Base-by-base conservation (phyloP, 2,797 vertebrate species). In the Schizothorax lantsangensis region DNA sequence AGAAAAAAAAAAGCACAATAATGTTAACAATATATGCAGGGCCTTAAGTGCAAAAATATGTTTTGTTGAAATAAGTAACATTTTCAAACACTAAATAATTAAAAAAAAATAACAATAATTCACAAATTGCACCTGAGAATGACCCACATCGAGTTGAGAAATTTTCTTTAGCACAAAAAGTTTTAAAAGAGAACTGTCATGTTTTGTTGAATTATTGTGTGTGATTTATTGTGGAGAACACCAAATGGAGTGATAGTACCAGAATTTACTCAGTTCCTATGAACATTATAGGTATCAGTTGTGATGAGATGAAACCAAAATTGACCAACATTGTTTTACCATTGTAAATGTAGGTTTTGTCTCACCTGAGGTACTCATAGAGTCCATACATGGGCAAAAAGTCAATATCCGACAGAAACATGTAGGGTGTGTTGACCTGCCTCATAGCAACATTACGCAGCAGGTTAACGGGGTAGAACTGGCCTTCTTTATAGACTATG, bases 321-420 rank as follows among this genome's bases (percentile, higher is more conserved):
- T 17, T 15, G 14, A 17, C 54, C 54, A 62, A 62, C 4, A 11
- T 11, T 17, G 54, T 43, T 62, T 23, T 36, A 4, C 77, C n/a
- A 82, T 62, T 4, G 6, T 57, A 78, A 8, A 49, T 66, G 19
- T 62, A 36, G 11, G 26, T 64, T 45, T 57, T 38, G 17, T 38
- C 92, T 96, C 93, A 99, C 98, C 98, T 97, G 95, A 99, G 97
- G 94, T 98, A 99, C 93, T 99, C 98, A 88, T 98, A 99, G 92
- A 99, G 98, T 92, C 98, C 98, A 47, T 99, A 99, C 98, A 99
- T 99, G 88, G 98, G 98, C 93, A 99, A 95, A 95, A 99, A 99
- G 96, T 99, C 98, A 36, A 99, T 99, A 94, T 99, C 98, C 0
- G 98, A 98, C 69, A 99, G 95, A 92, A 99, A 99, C 97, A 98